Conservation (phyloP, 2,797 vertebrate genomes). For the Aphelocoma californica region DNA sequence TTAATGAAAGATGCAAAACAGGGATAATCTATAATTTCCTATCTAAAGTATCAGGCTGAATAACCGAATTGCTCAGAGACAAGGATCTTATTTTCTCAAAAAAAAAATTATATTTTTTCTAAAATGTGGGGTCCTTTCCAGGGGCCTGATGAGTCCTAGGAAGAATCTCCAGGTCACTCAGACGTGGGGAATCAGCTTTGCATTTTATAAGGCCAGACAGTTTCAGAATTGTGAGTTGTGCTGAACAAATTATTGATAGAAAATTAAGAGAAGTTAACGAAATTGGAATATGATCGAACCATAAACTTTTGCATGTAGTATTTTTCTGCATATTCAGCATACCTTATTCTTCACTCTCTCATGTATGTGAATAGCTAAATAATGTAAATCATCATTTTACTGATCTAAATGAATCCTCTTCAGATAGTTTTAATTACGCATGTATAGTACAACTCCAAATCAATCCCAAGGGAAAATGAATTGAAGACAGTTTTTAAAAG, state of each 20-base stretch:
- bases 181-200: neutral
- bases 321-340: neutral
- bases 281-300: neutral
- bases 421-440: neutral
- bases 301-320: neutral
- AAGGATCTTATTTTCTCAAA: neutral
- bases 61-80: neutral
- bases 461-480: neutral
- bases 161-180: neutral
- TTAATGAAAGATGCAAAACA: neutral
- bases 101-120: neutral
- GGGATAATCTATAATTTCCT: neutral
- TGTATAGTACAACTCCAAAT: neutral
- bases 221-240: neutral
- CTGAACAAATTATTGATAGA: neutral
- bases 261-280: neutral
- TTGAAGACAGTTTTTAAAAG: neutral
- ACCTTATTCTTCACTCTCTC: neutral
- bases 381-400: neutral
- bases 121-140: neutral
- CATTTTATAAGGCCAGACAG: neutral
- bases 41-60: neutral
- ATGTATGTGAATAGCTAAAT: neutral
- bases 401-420: neutral
- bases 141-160: neutral